Percentiles rank a stretch among this genome's conserved stretches.
Conservation (phyloP, 2,797 vertebrate species). For the Gambelia wislizenii region DNA sequence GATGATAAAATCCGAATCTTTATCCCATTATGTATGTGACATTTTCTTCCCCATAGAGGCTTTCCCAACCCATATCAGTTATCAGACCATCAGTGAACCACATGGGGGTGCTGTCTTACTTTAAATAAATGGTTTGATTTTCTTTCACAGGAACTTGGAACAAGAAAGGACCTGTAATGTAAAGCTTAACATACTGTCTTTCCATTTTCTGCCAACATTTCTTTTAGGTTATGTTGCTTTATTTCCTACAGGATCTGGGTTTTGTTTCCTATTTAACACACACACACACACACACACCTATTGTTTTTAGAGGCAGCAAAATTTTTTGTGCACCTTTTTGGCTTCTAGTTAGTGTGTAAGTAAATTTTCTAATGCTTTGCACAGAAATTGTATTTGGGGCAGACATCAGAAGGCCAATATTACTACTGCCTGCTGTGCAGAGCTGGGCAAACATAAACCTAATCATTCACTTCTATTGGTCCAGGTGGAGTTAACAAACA, state of each 20-base stretch:
- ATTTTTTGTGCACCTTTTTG: not conserved
- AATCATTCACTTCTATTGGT: not conserved
- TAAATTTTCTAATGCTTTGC: not conserved
- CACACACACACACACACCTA: not conserved
- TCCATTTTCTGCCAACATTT: not conserved
- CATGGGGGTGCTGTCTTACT: slow-evolving; percentile 76
- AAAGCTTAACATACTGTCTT: slow-evolving; percentile 37
- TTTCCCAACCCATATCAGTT: not conserved
- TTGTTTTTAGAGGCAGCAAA: not conserved
- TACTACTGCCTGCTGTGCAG: not conserved
- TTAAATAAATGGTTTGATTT: slow-evolving; percentile 46
- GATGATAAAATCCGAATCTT: not conserved
- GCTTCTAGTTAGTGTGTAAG: not conserved
- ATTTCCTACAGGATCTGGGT: slow-evolving; percentile 58
- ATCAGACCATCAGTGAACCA: slow-evolving; percentile 64
- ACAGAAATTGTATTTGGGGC: not conserved
- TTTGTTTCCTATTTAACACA: slow-evolving; percentile 29
- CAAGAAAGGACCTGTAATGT: slow-evolving; percentile 59
- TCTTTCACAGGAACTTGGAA: slow-evolving; percentile 41
- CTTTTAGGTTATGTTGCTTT: slow-evolving; percentile 63
- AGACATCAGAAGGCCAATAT: not conserved
- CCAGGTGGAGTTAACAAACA: not conserved
- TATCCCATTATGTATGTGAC: not conserved
- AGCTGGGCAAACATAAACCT: not conserved
- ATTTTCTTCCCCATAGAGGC: not conserved